Base-by-base conservation (phyloP, 2,888 invertebrate species). In the Machimus atricapillus region DNA sequence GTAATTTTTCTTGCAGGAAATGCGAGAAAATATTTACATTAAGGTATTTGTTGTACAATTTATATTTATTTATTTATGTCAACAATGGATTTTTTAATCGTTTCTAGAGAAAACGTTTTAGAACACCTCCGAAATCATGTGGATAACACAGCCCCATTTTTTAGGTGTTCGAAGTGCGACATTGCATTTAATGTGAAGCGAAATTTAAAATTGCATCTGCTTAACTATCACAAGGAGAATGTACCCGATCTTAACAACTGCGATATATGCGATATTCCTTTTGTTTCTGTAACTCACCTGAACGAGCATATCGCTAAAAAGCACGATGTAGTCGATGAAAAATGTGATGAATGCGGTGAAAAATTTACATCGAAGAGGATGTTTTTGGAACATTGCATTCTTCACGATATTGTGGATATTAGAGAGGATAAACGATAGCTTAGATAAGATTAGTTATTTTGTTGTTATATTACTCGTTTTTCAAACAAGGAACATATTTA, bases 81-180 rank as follows among this genome's bases (percentile, higher is more conserved):
- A 46, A 46, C 37, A 9, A 37, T 77, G 77, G 1, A 12, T 77
- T 16, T 52, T 14, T 79, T 23, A 40, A 12, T 40, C 27, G 27
- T 56, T 88, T 89, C 7, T 56, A 89, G 89, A 82, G 86, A 87
- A 86, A 89, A 88, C 58, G 58, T 89, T 14, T 40, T 89, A 12
- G 87, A 87, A 74, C 89, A 89, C 85, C 37, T 88, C 9, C 79
- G 87, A 85, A 87, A 87, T 85, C 89, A 89, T 81, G 58, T 52
- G 37, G 58, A 79, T 66, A 82, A 40, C 14, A 14, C 19, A 16
- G 37, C 31, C 4, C 46, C 79, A 14, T 82, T 88, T 31, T 88
- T 56, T 56, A 82, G 87, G 74, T 89, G 89, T 52, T 86, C 87
- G 14, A 87, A 89, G 7, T 89, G 89, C 81, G 76, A 86, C 37